Conservation (phyloP, 2,888 invertebrate genomes). For the Caenorhabditis sp. region DNA sequence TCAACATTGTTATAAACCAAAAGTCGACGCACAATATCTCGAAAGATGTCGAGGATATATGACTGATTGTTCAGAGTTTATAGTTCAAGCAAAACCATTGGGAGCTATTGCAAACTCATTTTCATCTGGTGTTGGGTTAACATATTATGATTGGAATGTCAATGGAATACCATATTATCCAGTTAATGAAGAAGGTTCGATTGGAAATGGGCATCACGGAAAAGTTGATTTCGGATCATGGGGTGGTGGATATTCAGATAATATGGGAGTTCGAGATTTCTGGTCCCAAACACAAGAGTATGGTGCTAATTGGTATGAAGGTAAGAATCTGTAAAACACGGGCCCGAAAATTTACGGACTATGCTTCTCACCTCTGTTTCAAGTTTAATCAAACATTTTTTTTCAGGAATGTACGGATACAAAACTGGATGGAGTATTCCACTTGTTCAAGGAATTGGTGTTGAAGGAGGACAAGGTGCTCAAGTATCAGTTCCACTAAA, state of each 20-base stretch:
- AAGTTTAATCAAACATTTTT: too few relatives aligned
- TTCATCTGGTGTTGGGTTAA: conserved; percentile 60
- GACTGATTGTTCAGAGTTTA: conserved; percentile 52
- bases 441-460: conserved; percentile 56
- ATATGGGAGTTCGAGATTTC: conserved; percentile 59
- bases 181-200: conserved; percentile 61
- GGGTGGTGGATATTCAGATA: conserved; percentile 63
- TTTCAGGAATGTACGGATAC: conserved; percentile 56
- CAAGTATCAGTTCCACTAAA: conserved; percentile 57
- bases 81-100: conserved; percentile 42
- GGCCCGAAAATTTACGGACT: too few relatives aligned
- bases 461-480: conserved; percentile 60
- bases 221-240: conserved; percentile 64
- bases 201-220: conserved; percentile 62
- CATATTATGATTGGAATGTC: conserved; percentile 60
- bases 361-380: too few relatives aligned
- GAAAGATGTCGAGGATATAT: conserved; percentile 59
- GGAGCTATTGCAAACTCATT: conserved; percentile 64
- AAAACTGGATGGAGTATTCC: conserved; percentile 65
- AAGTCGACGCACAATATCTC: conserved; percentile 52
- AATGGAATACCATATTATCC: conserved; percentile 65
- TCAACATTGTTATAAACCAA: conserved; percentile 57
- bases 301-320: conserved; percentile 64
- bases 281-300: conserved; percentile 57
- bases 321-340: conserved; percentile 9